phyloP scores from a whole-genome alignment of 1,140 invertebrate genomes.

The Nephila pilipes region DNA sequence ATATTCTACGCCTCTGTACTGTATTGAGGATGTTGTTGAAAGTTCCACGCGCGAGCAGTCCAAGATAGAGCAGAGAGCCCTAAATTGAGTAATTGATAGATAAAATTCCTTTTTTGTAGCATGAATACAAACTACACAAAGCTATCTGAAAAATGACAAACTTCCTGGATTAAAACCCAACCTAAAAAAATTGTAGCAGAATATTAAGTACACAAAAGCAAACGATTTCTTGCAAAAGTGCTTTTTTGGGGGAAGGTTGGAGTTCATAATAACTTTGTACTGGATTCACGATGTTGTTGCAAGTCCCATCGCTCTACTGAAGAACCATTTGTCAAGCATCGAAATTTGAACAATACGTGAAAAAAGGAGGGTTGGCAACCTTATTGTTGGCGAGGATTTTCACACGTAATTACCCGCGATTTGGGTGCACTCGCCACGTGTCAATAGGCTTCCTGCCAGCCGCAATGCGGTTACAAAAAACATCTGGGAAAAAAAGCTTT shows the following conservation, averaged over 20 bases:
- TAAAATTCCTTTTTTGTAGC: conserved; percentile 40
- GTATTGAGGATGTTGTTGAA: too few species aligned
- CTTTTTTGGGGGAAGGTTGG: conserved; percentile 36
- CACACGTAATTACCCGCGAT: conserved; percentile 74
- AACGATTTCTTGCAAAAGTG: background rate
- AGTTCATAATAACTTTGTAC: conserved; percentile 65
- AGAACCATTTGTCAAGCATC: conserved; percentile 67
- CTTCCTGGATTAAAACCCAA: conserved; percentile 61
- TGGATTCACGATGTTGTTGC: conserved; percentile 46
- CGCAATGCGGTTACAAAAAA: conserved; percentile 65
- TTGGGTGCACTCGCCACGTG: conserved; percentile 72
- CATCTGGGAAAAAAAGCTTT: conserved; percentile 60
- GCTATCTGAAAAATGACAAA: conserved; percentile 53
- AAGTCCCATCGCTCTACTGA: background rate
- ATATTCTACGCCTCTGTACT: too few species aligned
- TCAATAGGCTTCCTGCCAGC: conserved; percentile 70
- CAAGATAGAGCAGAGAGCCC: background rate
- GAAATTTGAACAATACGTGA: conserved; percentile 51
- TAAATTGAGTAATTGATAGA: conserved; percentile 66
- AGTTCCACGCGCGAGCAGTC: background rate
- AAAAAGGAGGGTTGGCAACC: conserved; percentile 44
- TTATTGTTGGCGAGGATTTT: conserved; percentile 72
- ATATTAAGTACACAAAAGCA: conserved; percentile 14
- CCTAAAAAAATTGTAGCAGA: conserved; percentile 46
- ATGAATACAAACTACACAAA: background rate